phyloP scores from a whole-genome alignment of 2,888 invertebrate genomes.

The Archips xylosteana region DNA sequence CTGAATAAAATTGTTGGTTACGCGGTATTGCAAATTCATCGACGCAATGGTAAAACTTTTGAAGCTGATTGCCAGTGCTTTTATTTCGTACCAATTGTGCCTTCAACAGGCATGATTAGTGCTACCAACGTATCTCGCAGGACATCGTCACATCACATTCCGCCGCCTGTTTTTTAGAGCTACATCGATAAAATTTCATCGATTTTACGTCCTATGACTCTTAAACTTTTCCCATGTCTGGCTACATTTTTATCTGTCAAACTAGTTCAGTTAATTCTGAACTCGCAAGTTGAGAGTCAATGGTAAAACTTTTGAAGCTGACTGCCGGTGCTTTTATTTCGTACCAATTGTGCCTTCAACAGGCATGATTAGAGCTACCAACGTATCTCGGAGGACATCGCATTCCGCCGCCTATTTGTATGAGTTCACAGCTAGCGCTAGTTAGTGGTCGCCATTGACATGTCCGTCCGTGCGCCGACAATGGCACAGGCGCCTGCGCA shows the following conservation, averaged over 20 bases:
- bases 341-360: slow-evolving; percentile 26
- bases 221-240: too few relatives aligned
- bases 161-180: slow-evolving; percentile 71
- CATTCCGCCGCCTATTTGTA: slow-evolving; percentile 69
- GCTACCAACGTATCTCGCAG: slow-evolving; percentile 44
- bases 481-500: slow-evolving; percentile 57
- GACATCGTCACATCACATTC: slow-evolving; percentile 51
- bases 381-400: slow-evolving; percentile 45
- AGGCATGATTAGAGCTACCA: slow-evolving; percentile 43
- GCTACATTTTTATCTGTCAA: too few relatives aligned
- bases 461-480: slow-evolving; percentile 72
- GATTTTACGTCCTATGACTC: too few relatives aligned
- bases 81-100: slow-evolving; percentile 22
- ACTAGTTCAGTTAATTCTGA: too few relatives aligned
- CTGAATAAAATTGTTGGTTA: too few relatives aligned
- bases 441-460: slow-evolving; percentile 74
- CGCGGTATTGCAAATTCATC: too few relatives aligned
- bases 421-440: slow-evolving; percentile 73
- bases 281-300: neutral
- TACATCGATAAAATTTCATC: slow-evolving; percentile 38
- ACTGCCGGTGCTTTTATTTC: slow-evolving; percentile 2
- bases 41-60: neutral
- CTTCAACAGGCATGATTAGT: slow-evolving; percentile 37
- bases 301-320: neutral
- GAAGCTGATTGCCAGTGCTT: neutral